A percentile compares a stretch with the other conserved stretches of the same genome.
phyloP scores from a whole-genome alignment of 1,140 invertebrate species.

The Agrilus planipennis region DNA sequence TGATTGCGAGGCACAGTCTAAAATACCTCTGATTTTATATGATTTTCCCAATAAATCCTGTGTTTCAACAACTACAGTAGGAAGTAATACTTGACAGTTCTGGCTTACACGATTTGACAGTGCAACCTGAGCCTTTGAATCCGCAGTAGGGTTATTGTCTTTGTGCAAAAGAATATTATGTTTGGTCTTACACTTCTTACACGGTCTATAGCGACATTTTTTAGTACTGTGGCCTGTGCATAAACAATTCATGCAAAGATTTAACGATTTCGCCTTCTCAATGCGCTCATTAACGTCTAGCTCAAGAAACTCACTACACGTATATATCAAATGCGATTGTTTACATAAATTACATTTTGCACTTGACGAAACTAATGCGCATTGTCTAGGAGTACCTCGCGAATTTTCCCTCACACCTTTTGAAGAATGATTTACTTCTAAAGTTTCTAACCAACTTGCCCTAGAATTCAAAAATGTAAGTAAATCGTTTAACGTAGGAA shows the following conservation, averaged over 20 bases:
- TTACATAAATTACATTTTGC: conserved; percentile 3
- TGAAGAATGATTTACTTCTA: neutral
- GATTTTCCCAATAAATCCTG: neutral
- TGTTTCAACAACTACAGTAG: neutral
- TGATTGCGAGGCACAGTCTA: neutral
- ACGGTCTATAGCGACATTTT: neutral
- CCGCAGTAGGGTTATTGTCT: too few species aligned
- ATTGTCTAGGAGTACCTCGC: neutral
- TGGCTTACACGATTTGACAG: neutral
- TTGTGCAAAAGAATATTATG: neutral
- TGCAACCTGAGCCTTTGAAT: too few species aligned
- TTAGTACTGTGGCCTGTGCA: neutral
- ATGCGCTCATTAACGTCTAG: neutral
- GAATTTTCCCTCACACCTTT: neutral
- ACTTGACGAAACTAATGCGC: neutral
- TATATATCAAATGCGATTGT: neutral
- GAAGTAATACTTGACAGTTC: neutral
- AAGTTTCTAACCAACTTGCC: neutral
- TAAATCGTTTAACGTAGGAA: neutral
- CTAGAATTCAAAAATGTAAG: neutral
- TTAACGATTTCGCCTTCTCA: neutral
- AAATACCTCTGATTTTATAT: neutral
- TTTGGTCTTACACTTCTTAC: neutral
- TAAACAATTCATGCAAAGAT: conserved; percentile 2
- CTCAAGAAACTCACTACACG: neutral